Evolutionary conservation across 2,888 invertebrate species (phyloP).

Genomic region (Patella pellucida): DNA sequence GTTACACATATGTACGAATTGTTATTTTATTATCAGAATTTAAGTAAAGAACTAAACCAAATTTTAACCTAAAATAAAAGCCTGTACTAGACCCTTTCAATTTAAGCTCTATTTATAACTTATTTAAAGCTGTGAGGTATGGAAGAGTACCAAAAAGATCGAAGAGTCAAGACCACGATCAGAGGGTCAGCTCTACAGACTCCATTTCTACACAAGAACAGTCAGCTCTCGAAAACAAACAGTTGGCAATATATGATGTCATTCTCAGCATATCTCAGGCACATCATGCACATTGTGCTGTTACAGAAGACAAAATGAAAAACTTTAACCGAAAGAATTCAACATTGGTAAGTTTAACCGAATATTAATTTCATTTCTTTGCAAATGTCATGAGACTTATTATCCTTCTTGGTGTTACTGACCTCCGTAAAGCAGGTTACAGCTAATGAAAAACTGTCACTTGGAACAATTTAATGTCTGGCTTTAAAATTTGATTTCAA

Average conservation of each 20-base stretch:
- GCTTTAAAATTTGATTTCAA: no score
- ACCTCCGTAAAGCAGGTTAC: no score
- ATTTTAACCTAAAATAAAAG: no score
- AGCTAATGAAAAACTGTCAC: not conserved
- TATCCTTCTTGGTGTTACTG: no score
- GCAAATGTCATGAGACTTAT: no score
- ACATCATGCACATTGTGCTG: conserved; percentile 88
- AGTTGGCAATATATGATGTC: conserved; percentile 83
- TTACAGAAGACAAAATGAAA: conserved; percentile 86
- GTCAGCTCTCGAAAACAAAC: conserved; percentile 65
- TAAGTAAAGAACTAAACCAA: no score
- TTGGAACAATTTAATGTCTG: not conserved
- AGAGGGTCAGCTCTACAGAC: conserved; percentile 60
- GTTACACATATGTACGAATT: no score
- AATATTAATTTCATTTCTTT: no score
- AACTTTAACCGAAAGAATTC: conserved; percentile 81
- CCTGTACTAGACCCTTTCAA: no score
- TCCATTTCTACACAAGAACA: conserved; percentile 48
- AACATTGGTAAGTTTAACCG: conserved; percentile 73
- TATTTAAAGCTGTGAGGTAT: conserved; percentile 83
- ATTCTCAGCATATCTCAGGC: conserved; percentile 84
- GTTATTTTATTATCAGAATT: no score
- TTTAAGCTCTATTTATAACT: no score
- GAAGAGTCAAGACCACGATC: conserved; percentile 80
- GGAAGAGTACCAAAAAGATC: conserved; percentile 95